Conservation (phyloP, 2,113 vertebrate genomes). For the Felis catus region DNA sequence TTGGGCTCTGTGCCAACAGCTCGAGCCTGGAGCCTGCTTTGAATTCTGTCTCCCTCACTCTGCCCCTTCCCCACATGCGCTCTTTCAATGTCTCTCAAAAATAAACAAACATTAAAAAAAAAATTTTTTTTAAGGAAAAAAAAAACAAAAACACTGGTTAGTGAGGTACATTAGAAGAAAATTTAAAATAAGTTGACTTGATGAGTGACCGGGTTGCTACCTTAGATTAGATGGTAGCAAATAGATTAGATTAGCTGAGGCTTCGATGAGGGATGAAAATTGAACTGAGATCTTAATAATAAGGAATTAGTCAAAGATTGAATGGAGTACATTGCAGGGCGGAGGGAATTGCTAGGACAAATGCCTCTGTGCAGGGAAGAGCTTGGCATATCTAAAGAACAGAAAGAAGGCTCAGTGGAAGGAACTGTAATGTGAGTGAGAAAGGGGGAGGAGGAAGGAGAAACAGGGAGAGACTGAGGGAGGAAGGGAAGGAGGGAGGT, state of each 20-base stretch:
- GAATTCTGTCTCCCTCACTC: too few relatives aligned
- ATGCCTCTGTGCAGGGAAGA: not conserved
- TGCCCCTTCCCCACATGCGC: too few relatives aligned
- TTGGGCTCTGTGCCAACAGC: too few relatives aligned
- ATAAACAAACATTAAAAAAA: too few relatives aligned
- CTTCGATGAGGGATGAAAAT: not conserved
- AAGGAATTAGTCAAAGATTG: not conserved
- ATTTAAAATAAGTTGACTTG: slow-evolving; percentile 21
- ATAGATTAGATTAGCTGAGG: not conserved
- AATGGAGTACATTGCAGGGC: not conserved
- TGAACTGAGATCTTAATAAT: slow-evolving; percentile 33
- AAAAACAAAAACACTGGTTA: not conserved
- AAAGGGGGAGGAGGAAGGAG: not conserved
- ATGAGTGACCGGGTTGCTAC: not conserved
- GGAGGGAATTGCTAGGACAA: not conserved
- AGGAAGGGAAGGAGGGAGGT: not conserved
- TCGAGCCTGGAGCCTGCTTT: too few relatives aligned
- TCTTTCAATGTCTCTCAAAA: too few relatives aligned
- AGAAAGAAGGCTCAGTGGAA: not conserved
- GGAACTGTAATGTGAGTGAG: not conserved
- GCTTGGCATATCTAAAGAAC: not conserved
- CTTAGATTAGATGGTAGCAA: not conserved
- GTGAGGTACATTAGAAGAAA: not conserved
- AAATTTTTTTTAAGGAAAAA: too few relatives aligned
- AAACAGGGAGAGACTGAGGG: not conserved